Percentiles rank a stretch among this genome's conserved stretches.
phyloP scores from a whole-genome alignment of 2,888 invertebrate species.

The Adelphocoris suturalis region DNA sequence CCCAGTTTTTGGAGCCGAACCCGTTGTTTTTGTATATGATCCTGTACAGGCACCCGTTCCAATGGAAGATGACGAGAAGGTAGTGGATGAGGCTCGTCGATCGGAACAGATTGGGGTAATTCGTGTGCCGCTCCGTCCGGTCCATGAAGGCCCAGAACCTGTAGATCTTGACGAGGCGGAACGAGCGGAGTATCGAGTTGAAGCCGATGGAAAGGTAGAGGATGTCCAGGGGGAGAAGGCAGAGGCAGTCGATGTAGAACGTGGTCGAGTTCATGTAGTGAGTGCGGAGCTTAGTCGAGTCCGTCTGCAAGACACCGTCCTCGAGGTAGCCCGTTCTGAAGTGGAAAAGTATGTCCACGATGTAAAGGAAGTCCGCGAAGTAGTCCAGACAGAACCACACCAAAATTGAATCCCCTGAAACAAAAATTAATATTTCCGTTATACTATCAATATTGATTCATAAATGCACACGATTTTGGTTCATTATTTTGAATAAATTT shows the following conservation, averaged over 20 bases:
- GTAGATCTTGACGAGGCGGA: conserved; percentile 97
- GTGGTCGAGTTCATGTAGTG: conserved; percentile 99
- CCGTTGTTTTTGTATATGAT: conserved; percentile 97
- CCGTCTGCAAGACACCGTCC: conserved; percentile 98
- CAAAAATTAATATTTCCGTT: conserved; percentile 30
- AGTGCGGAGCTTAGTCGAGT: conserved; percentile 93
- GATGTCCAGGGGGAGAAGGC: conserved; percentile 97
- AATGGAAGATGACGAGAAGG: conserved; percentile 98
- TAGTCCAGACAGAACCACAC: conserved; percentile 99
- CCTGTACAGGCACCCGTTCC: conserved; percentile 99
- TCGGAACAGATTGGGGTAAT: conserved; percentile 98
- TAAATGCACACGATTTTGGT: too few relatives aligned
- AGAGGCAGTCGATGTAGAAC: conserved; percentile 99
- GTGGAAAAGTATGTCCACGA: conserved; percentile 97
- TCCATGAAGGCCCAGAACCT: conserved; percentile 99
- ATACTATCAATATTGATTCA: not conserved
- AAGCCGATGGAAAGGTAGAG: conserved; percentile 98
- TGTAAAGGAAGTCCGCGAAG: conserved; percentile 96
- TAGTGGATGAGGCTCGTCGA: conserved; percentile 96
- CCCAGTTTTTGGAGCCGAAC: conserved; percentile 95
- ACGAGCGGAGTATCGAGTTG: conserved; percentile 96
- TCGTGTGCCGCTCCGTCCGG: conserved; percentile 98
- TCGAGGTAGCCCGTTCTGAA: conserved; percentile 98
- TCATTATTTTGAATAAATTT: too few relatives aligned
- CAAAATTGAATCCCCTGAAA: conserved; percentile 88